These are phyloP conservation scores for Standfussiana lucernea DNA, from an alignment of 2,888 invertebrate genomes.

Conservation along the genomic window DNA sequence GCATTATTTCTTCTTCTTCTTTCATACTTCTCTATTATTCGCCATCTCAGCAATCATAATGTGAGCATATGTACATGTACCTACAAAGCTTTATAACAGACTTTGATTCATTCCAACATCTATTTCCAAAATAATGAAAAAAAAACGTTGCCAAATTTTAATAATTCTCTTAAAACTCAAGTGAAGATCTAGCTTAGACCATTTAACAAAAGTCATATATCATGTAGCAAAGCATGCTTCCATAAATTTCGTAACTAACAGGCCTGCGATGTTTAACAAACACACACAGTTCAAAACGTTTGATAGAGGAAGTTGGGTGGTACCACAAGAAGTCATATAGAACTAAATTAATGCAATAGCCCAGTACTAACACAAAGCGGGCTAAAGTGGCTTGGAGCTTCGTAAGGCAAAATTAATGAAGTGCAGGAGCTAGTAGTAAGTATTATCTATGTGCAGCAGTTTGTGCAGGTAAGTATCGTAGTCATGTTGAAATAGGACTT, in stretches of 20 bases:
- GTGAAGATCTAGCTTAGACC: neutral
- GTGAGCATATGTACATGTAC: neutral
- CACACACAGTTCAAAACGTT: conserved; percentile 30
- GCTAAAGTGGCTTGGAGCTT: conserved; percentile 26
- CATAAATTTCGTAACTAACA: neutral
- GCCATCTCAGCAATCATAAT: neutral
- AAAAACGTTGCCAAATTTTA: neutral
- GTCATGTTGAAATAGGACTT: neutral
- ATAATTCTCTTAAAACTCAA: neutral
- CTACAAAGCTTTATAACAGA: neutral
- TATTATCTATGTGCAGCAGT: conserved; percentile 27
- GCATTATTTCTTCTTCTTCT: neutral
- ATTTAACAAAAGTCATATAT: neutral
- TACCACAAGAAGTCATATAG: conserved; percentile 59
- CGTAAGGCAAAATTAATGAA: conserved; percentile 48
- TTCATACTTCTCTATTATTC: neutral
- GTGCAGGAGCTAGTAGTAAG: conserved; percentile 18
- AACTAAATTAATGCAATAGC: conserved; percentile 60
- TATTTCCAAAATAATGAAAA: neutral
- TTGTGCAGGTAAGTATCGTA: neutral
- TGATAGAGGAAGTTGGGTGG: conserved; percentile 42
- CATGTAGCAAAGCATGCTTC: conserved; percentile 1
- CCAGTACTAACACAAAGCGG: conserved; percentile 49
- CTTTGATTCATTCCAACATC: neutral
- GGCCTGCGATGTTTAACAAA: conserved; percentile 36